These are phyloP conservation scores for Elymnias hypermnestra DNA, from an alignment of 1,140 invertebrate genomes.

Conservation along the genomic window DNA sequence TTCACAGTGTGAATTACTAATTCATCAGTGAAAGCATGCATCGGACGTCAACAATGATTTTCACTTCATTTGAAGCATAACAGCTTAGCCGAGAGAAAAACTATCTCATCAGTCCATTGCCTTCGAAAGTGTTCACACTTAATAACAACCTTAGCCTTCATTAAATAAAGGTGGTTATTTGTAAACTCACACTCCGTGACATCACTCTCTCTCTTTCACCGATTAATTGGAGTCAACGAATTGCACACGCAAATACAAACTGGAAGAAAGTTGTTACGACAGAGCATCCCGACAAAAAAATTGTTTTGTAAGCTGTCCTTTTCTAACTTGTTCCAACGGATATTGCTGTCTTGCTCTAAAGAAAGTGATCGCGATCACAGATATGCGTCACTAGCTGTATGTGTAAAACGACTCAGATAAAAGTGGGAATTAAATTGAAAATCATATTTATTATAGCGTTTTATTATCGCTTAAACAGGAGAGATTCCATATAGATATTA, in stretches of 20 bases:
- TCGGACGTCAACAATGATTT: conserved; percentile 32
- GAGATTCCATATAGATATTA: no score
- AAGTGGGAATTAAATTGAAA: background rate
- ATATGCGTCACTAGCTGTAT: conserved; percentile 57
- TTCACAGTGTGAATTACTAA: no score
- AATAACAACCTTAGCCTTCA: conserved; percentile 3
- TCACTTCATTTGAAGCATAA: conserved; percentile 52
- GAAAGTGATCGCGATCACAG: conserved; percentile 49
- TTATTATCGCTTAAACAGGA: no score
- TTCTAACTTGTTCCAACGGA: conserved; percentile 18
- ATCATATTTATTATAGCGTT: background rate
- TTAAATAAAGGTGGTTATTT: conserved; percentile 7
- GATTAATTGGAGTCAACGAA: conserved; percentile 56
- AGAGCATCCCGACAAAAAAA: conserved; percentile 40
- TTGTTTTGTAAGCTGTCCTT: conserved; percentile 42
- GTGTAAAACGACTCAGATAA: conserved; percentile 14
- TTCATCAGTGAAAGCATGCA: conserved; percentile 28
- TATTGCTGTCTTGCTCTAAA: conserved; percentile 42
- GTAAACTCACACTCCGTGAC: conserved; percentile 23
- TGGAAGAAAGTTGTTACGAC: conserved; percentile 63
- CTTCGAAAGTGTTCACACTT: conserved; percentile 39
- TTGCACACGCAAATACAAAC: conserved; percentile 44
- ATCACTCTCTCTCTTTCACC: conserved; percentile 59
- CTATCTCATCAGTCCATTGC: conserved; percentile 46
- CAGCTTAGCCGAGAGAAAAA: conserved; percentile 56